Percentiles rank a stretch among this genome's conserved stretches.
These are phyloP conservation scores for Perithous albicinctus DNA, from an alignment of 2,888 invertebrate genomes.

Conservation along the genomic window DNA sequence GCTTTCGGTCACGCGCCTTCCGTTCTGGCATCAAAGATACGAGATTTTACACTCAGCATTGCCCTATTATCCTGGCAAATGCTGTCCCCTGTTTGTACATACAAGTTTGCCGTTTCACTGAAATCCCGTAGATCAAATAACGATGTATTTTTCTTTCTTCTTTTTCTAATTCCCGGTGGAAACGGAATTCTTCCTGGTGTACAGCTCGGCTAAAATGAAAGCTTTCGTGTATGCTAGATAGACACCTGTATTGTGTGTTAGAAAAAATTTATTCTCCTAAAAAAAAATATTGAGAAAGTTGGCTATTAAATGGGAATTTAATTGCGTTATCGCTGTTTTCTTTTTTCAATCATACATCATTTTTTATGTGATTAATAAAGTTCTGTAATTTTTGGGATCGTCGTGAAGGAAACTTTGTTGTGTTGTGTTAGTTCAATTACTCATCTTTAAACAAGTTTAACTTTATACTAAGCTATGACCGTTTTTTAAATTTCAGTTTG, in stretches of 20 bases:
- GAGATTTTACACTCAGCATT: neutral
- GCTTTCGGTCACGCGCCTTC: neutral
- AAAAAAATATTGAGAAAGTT: too few relatives aligned
- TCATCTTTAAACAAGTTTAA: too few relatives aligned
- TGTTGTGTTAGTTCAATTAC: too few relatives aligned
- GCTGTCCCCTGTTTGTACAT: neutral
- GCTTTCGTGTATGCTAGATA: neutral
- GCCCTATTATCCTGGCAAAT: neutral
- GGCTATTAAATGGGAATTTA: too few relatives aligned
- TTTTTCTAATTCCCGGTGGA: neutral
- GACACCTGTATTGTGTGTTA: neutral
- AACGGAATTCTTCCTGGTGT: neutral
- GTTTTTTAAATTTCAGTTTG: too few relatives aligned
- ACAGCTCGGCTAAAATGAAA: neutral
- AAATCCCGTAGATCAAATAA: neutral
- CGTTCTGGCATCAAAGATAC: neutral
- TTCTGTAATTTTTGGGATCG: too few relatives aligned
- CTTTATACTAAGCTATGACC: too few relatives aligned
- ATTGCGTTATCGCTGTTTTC: too few relatives aligned
- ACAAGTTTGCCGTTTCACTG: neutral
- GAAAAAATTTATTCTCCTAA: too few relatives aligned
- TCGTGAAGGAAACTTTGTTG: too few relatives aligned
- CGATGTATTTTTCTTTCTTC: constrained; percentile 9
- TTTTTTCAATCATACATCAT: too few relatives aligned
- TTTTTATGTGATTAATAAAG: too few relatives aligned